Conservation (phyloP, 2,797 vertebrate genomes). For the Sebastiscus tertius region DNA sequence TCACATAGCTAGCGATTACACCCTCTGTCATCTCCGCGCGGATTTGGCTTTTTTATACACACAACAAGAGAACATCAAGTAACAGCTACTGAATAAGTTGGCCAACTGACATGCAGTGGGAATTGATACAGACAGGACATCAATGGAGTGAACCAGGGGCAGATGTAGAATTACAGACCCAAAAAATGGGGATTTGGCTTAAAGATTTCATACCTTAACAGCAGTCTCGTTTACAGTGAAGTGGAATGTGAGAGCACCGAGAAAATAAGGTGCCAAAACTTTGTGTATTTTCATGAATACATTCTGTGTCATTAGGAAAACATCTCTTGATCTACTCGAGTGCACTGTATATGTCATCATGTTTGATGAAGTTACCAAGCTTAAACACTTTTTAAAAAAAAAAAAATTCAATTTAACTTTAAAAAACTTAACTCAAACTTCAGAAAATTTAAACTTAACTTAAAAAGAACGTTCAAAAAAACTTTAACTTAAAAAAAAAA, state of each 20-base stretch:
- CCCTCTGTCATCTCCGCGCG: constrained; percentile 84
- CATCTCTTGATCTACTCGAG: not conserved
- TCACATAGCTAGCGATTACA: constrained; percentile 88
- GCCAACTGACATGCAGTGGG: constrained; percentile 76
- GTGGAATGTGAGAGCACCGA: constrained; percentile 8
- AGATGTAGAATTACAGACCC: constrained; percentile 67
- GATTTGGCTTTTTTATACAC: constrained; percentile 75
- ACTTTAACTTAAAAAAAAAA: too few species aligned
- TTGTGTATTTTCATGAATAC: not conserved
- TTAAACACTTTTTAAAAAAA: not conserved
- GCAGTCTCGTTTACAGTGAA: constrained; percentile 26
- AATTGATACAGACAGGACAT: constrained; percentile 79
- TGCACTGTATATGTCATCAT: not conserved
- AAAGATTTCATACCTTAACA: constrained; percentile 67
- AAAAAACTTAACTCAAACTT: too few species aligned
- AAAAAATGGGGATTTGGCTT: constrained; percentile 61
- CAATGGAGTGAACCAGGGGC: constrained; percentile 59
- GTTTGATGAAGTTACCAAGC: not conserved
- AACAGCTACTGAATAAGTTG: constrained; percentile 69
- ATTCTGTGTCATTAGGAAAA: not conserved
- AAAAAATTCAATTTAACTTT: too few species aligned
- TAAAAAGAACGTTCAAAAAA: too few species aligned
- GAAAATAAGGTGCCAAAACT: constrained; percentile 26
- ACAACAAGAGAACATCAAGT: constrained; percentile 71
- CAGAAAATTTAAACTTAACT: too few species aligned